Evolutionary conservation across 2,888 invertebrate genomes (phyloP), one percentile per base, ranked within the genome.

Genomic region (Yponomeuta sedellus): DNA sequence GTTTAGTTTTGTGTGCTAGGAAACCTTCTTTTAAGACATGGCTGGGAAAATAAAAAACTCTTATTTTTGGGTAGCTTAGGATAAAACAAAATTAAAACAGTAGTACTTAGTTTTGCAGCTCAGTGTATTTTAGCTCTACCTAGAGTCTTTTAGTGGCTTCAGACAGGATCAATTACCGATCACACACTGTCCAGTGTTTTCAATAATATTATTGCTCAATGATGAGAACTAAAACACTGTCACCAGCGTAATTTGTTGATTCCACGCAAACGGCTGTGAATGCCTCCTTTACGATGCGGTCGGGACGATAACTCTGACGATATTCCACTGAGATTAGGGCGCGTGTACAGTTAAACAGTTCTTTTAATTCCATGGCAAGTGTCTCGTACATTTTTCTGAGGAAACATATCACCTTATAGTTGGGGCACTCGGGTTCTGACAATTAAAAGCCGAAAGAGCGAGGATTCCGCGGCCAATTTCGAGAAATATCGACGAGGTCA

Each of bases 371-470:
- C 63, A 44, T 63, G 12, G 40, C 63, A 63, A 44, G 63, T 63
- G 44, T 63, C 61, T 76, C 74, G 78, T 82, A 78, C 77, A 82
- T 84, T 78, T 85, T 83, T 85, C 85, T 79, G 80, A 79, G 79
- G 82, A 86, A 87, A 88, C 84, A 78, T 88, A 88, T 88, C 88
- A 86, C 86, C 85, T 86, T 84, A 86, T 84, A 83, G 81, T 75
- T 78, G 82, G 81, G 34, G 81, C 83, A 79, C 84, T 83, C 81
- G 86, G 83, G 83, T 84, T 83, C 83, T 81, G 83, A 87, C 89
- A 89, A 91, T 90, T 91, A 90, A 90, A 89, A 86, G 85, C 88
- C 87, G 88, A 87, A 89, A 88, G 86, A 86, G 81, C 85, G 82
- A 77, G 82, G 85, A 90, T 86, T 88, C 86, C 83, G 79, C 83